Conservation (phyloP, 2,113 vertebrate species). For the Microcebus tavaratra region DNA sequence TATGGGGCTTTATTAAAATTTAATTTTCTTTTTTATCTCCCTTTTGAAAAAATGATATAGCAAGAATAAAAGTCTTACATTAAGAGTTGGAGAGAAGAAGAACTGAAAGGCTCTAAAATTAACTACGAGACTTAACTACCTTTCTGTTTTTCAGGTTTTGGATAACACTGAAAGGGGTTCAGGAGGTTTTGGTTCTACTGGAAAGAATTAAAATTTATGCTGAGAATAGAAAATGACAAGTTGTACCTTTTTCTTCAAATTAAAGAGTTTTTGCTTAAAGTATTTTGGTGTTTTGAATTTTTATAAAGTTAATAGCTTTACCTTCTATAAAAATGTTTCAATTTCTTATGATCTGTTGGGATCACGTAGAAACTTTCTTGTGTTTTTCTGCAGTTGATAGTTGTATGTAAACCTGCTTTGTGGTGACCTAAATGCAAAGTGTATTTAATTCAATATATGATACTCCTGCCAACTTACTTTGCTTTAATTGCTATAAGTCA, state of each 20-base stretch:
- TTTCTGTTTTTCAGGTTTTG: conserved; percentile 81
- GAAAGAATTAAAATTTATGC: conserved; percentile 86
- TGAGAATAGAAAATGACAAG: background rate
- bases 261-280: background rate
- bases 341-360: background rate
- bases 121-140: background rate
- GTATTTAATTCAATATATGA: conserved; percentile 4
- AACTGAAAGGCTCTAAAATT: background rate
- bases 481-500: conserved; percentile 30
- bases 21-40: background rate
- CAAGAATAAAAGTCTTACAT: background rate
- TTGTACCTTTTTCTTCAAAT: background rate
- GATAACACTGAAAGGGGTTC: conserved; percentile 92
- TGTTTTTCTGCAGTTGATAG: background rate
- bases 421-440: background rate
- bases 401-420: background rate
- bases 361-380: background rate
- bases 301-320: conserved; percentile 11
- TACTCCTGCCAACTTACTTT: background rate
- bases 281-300: background rate
- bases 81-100: background rate
- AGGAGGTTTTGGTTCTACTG: conserved; percentile 98
- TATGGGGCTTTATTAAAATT: background rate
- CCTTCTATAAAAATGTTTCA: background rate
- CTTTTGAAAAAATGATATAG: background rate